Evolutionary conservation across 2,113 vertebrate genomes (phyloP).

Genomic region (Rhombomys opimus): DNA sequence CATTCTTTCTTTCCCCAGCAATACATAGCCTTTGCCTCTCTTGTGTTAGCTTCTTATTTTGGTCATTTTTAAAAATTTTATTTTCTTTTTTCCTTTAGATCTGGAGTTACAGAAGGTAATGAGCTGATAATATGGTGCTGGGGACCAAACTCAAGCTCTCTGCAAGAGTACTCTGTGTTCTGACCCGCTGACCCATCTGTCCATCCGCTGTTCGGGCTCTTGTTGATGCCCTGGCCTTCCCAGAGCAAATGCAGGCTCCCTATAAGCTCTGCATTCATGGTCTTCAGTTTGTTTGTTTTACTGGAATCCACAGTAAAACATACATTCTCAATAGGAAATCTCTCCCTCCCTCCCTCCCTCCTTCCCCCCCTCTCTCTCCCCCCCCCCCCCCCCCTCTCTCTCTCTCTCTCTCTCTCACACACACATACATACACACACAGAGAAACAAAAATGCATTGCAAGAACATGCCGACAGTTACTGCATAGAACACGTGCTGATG

Average conservation of each 20-base stretch:
- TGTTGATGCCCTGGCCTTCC: background rate
- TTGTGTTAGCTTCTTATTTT: background rate
- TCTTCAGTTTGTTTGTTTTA: constrained; percentile 12
- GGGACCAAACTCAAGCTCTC: background rate
- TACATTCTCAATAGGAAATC: background rate
- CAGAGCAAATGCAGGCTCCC: background rate
- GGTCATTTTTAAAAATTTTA: background rate
- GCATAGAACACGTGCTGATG: background rate
- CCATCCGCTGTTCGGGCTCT: background rate
- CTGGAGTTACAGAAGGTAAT: background rate
- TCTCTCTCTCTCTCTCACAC: no score
- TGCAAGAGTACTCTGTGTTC: background rate
- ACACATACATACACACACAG: no score
- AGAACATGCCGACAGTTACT: background rate
- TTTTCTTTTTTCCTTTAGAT: background rate
- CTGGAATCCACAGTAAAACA: background rate
- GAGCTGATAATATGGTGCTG: background rate
- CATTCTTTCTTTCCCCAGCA: background rate
- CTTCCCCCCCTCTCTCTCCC: no score
- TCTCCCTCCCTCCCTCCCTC: no score
- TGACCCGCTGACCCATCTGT: background rate
- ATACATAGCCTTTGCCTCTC: background rate
- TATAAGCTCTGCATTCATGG: background rate
- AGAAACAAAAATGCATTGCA: background rate
- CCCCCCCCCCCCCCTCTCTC: no score